Base-by-base conservation (phyloP, 2,797 vertebrate species). In the Chelonia mydas region DNA sequence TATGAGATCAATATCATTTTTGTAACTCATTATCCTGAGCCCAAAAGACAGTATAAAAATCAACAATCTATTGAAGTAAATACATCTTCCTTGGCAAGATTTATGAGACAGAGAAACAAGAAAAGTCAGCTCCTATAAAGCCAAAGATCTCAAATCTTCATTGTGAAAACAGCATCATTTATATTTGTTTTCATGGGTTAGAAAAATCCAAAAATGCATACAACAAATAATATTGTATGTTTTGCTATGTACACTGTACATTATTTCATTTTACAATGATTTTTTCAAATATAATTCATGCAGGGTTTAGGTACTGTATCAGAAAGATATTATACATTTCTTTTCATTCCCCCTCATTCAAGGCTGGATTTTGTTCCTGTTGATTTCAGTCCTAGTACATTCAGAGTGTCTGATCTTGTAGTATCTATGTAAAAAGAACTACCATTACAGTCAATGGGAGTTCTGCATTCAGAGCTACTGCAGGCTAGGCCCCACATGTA, bases 1-100 rank as follows among this genome's bases (percentile, higher is more conserved):
- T 96, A 96, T 92, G 88, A 95, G 95, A 98, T 98, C 97, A 81
- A 98, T 98, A 98, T 84, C 11, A 96, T 96, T 97, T 98, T 98
- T 98, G 96, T 97, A 97, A 97, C 93, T 95, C 89, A 96, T 98
- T 98, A 97, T 96, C 88, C 72, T 87, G 57, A 97, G 50, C 83
- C 45, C 61, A 94, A 97, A 97, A 94, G 81, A 90, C 79, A 81
- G 94, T 89, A 94, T 77, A 97, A 97, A 98, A 98, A 98, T 97
- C 96, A 98, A 97, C 92, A 97, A 88, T 47, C 31, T 98, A 97
- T 97, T 98, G 97, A 97, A 97, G 76, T 93, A 97, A 97, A 90
- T 98, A 96, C 90, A 97, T 96, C 50, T 97, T 97, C 81, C 85
- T 96, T 90, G 97, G 77, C 31, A 96, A 98, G 96, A 98, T 98